A percentile compares a stretch with the other conserved stretches of the same genome.
Conservation (phyloP, 2,888 invertebrate species). For the Sicus ferrugineus region DNA sequence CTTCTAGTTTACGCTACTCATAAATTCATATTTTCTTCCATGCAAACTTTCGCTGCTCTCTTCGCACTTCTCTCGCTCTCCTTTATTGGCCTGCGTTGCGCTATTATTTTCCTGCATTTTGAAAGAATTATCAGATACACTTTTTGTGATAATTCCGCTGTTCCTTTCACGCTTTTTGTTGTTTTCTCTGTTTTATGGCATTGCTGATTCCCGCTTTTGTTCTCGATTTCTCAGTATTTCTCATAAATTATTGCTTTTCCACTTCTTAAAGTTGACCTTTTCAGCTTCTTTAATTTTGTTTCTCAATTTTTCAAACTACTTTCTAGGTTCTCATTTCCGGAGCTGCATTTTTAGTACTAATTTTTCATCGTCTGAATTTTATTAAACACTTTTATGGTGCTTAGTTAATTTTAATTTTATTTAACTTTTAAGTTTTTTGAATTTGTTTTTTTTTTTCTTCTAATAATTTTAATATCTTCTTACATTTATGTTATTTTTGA, state of each 20-base stretch:
- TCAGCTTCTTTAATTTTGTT: not conserved
- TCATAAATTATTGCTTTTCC: too few relatives aligned
- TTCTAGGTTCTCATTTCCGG: not conserved
- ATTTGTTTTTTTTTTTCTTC: not conserved
- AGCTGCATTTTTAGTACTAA: too few relatives aligned
- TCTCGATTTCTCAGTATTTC: not conserved
- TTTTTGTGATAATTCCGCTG: conserved; percentile 1
- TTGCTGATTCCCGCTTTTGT: conserved; percentile 6
- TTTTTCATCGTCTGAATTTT: not conserved
- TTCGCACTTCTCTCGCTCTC: not conserved
- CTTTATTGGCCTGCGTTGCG: not conserved
- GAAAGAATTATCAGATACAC: conserved; percentile 2
- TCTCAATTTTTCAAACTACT: not conserved
- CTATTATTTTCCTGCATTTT: not conserved
- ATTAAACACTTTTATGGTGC: not conserved
- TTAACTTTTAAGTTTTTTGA: too few relatives aligned
- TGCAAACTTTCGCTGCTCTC: too few relatives aligned
- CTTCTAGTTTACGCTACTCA: not conserved
- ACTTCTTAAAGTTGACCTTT: not conserved
- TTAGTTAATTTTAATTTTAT: not conserved
- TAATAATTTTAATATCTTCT: too few relatives aligned
- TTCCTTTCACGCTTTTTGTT: not conserved
- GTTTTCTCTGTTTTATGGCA: conserved; percentile 10
- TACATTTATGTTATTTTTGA: too few relatives aligned
- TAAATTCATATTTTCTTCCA: not conserved